Evolutionary conservation across 2,113 vertebrate species (phyloP), one percentile per base, ranked within the genome.

Genomic region (Rhabdomys dilectus): DNA sequence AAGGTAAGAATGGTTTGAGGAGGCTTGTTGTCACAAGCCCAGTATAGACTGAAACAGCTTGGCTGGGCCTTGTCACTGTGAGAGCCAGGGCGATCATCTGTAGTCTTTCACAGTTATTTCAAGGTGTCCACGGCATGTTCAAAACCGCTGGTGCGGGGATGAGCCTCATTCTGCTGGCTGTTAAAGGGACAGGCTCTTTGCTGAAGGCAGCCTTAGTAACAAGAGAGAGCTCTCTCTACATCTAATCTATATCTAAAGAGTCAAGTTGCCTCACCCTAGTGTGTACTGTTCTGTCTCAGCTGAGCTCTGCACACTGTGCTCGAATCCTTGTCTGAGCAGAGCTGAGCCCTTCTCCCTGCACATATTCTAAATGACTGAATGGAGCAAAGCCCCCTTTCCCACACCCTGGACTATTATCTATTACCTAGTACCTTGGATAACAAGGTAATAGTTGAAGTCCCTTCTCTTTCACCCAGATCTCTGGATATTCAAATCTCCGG

Each of bases 331-430:
- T 45, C 60, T 68, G 17, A 17, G 31, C 48, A 12, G 26, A 48
- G 29, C 58, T 64, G 82, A 86, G 17, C 29, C 39, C 29, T 9
- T 24, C 39, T 66, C 29, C 56, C 56, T n/a, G 29, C 36, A 39
- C 58, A 31, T 6, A 10, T 31, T n/a, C 15, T 39, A n/a, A 6
- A 5, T 0, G 3, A 31, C 36, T 22, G 56, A 42, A 8, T 34
- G 58, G 48, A 12, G 45, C 36, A 58, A 15, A 51, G 1, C 3
- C 66, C 10, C 53, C n/a, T 6, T 89, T 19, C 22, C 8, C 15
- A 73, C 16, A 58, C 2, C 29, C n/a, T 29, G 34, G 26, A 29
- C 48, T n/a, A n/a, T n/a, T n/a, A n/a, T n/a, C n/a, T n/a, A n/a
- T n/a, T n/a, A n/a, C n/a, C n/a, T n/a, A n/a, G n/a, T n/a, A n/a